These are phyloP conservation scores for Myrmecophaga tridactyla DNA, from an alignment of 2,113 vertebrate species.

Conservation along the genomic window DNA sequence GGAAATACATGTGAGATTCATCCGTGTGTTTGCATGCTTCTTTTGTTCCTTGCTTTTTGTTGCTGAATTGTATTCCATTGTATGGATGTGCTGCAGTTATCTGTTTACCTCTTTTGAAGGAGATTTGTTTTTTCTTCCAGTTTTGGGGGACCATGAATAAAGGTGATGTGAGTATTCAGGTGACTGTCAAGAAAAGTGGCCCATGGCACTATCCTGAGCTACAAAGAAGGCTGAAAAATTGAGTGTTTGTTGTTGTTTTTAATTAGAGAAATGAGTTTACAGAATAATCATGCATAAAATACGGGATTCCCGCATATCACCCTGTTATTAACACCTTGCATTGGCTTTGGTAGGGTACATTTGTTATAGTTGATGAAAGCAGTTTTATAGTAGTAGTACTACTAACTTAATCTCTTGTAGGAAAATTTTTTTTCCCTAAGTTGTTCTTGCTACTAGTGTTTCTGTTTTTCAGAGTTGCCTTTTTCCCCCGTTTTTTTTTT, in stretches of 20 bases:
- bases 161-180: neutral
- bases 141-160: neutral
- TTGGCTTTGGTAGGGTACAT: no score
- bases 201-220: neutral
- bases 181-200: neutral
- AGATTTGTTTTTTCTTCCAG: neutral
- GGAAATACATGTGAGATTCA: neutral
- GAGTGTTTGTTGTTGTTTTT: neutral
- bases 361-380: no score
- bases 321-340: no score
- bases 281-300: no score
- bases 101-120: neutral
- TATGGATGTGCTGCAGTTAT: neutral
- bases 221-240: neutral
- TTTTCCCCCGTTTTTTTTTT: neutral
- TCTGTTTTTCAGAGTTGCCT: neutral
- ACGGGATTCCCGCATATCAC: no score
- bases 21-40: neutral
- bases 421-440: neutral
- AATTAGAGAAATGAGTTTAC: no score
- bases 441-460: neutral
- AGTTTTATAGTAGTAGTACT: no score
- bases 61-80: neutral
- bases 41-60: neutral
- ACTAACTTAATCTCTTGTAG: neutral